Evolutionary conservation across 2,113 vertebrate genomes (phyloP).

Genomic region (Sebastes fasciatus): DNA sequence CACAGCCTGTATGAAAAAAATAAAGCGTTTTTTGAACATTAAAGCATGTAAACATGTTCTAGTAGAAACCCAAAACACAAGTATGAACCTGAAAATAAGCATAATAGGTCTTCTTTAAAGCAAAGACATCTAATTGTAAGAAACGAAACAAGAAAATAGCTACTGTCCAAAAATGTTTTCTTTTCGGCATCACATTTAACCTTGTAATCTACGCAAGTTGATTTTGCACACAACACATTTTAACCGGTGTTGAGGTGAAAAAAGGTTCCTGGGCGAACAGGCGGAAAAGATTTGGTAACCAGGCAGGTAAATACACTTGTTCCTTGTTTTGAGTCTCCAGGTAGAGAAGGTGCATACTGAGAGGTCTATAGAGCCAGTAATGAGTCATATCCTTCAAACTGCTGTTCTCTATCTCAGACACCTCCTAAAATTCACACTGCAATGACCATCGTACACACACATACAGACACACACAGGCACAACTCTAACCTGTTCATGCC

Average conservation of each 20-base stretch:
- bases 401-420: constrained; percentile 68
- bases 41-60: too few species aligned
- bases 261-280: constrained; percentile 9
- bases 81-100: too few species aligned
- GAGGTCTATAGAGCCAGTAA: constrained; percentile 55
- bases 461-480: neutral
- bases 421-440: constrained; percentile 66
- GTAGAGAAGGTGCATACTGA: constrained; percentile 43
- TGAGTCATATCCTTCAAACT: constrained; percentile 74
- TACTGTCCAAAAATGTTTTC: too few species aligned
- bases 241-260: constrained; percentile 19
- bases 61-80: too few species aligned
- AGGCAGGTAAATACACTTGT: constrained; percentile 53
- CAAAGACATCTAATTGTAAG: neutral
- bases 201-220: neutral
- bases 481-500: constrained; percentile 66
- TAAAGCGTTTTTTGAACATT: too few species aligned
- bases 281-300: constrained; percentile 46
- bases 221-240: constrained; percentile 21
- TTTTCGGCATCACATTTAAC: constrained; percentile 3
- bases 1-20: too few species aligned
- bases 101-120: too few species aligned
- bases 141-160: neutral
- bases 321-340: constrained; percentile 49
- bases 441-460: constrained; percentile 3